Evolutionary conservation across 2,888 invertebrate genomes (phyloP).

Genomic region (Noctua janthina): DNA sequence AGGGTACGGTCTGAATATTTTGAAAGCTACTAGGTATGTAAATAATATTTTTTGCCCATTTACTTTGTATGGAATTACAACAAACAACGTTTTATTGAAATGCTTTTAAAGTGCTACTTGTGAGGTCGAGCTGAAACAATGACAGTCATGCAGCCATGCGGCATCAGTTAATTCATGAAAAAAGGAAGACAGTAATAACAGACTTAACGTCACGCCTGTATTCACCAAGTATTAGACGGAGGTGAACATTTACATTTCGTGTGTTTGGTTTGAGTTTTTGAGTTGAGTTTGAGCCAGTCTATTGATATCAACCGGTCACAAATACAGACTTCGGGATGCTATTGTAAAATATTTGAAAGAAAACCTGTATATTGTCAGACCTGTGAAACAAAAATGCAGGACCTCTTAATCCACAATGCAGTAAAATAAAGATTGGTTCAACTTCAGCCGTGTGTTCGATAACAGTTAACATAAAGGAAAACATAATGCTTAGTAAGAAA

Average conservation of each 20-base stretch:
- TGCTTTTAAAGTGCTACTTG: constrained; percentile 30
- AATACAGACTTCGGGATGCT: not conserved
- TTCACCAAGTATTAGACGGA: not conserved
- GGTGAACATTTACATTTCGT: not conserved
- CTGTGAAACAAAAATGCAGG: no score
- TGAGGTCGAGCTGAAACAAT: not conserved
- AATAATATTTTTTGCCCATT: constrained; percentile 52
- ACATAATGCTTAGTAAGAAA: not conserved
- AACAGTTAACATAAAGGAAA: not conserved
- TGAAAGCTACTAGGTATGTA: constrained; percentile 54
- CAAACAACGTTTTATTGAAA: constrained; percentile 20
- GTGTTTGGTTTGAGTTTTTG: not conserved
- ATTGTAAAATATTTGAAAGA: not conserved
- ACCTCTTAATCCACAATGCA: not conserved
- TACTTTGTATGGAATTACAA: constrained; percentile 35
- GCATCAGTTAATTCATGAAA: not conserved
- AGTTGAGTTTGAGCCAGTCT: not conserved
- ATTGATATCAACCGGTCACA: not conserved
- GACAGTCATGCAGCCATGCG: not conserved
- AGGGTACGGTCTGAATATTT: constrained; percentile 52
- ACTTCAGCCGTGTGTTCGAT: not conserved
- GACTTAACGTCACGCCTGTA: not conserved
- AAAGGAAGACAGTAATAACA: not conserved
- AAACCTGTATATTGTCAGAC: not conserved
- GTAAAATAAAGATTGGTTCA: not conserved